A percentile compares a stretch with the other conserved stretches of the same genome.
Evolutionary conservation across 2,888 invertebrate genomes (phyloP).

Genomic region (Dyspetes luteomarginatus): DNA sequence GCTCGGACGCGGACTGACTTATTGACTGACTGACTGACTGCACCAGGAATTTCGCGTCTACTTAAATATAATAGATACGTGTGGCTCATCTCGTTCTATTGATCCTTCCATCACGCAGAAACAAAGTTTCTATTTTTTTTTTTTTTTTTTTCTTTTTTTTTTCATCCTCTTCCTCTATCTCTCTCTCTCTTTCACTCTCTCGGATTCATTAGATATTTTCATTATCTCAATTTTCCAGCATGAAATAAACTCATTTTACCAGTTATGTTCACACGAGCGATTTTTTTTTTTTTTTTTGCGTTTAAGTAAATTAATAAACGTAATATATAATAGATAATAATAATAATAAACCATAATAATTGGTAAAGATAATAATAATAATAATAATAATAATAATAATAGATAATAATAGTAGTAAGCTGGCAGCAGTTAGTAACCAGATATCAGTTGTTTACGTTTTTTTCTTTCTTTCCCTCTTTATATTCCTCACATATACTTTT

Average conservation of each 20-base stretch:
- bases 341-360: constrained; percentile 71
- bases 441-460: constrained; percentile 65
- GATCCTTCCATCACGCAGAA: constrained; percentile 54
- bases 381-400: constrained; percentile 78
- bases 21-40: constrained; percentile 77
- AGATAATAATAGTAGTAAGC: constrained; percentile 80
- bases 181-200: constrained; percentile 8
- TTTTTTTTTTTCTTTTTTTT: constrained; percentile 39
- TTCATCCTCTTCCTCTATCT: constrained; percentile 14
- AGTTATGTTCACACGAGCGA: constrained; percentile 67
- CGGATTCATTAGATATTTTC: constrained; percentile 31
- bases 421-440: constrained; percentile 83
- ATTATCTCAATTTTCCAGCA: constrained; percentile 37
- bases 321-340: constrained; percentile 79
- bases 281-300: constrained; percentile 59
- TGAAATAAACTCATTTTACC: constrained; percentile 42
- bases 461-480: constrained; percentile 20
- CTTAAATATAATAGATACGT: constrained; percentile 70
- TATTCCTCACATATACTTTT: constrained; percentile 4
- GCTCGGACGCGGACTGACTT: constrained; percentile 47
- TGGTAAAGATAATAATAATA: constrained; percentile 69
- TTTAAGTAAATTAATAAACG: constrained; percentile 82
- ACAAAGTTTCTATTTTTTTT: constrained; percentile 63
- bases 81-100: constrained; percentile 61
- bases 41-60: constrained; percentile 78